Base-by-base conservation (phyloP, 2,797 vertebrate genomes). In the Neosilurus mollespiculum region DNA sequence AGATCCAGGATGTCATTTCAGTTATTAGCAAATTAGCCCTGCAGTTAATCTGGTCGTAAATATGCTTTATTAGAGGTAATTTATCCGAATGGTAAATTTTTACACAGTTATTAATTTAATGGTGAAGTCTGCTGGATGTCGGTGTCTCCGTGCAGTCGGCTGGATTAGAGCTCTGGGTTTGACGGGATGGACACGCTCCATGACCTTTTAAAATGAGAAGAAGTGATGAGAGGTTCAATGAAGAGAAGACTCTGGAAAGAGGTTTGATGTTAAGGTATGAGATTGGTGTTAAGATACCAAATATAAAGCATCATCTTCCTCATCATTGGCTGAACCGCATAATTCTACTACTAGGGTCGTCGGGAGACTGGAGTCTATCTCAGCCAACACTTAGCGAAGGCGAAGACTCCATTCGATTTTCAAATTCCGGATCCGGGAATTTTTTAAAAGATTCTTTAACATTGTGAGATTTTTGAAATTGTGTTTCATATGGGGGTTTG, bases 61-160 rank as follows among this genome's bases (percentile, higher is more conserved):
- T 67, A 75, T 26, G 7, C 34, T 84, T 84, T 84, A 84, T 69
- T 56, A 72, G 34, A 20, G 78, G 12, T 22, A 9, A 37, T 84
- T 75, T 67, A 59, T 84, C 71, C 53, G 37, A 80, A 84, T 75
- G 69, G 69, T 80, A 59, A 84, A 80, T 75, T 84, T 84, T 84
- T 59, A 84, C 78, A 75, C 61, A 73, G 70, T 62, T 22, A 84
- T 84, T 84, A 67, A 84, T 75, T 81, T 81, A 56, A 81, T 34
- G 34, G 62, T 58, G 49, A 66, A 72, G 37, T 49, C 56, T n/a
- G 56, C 73, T 59, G 73, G 77, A 66, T 49, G 61, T 26, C 69
- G 7, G 15, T 1, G 69, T 58, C 51, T 72, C 69, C 0, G 66
- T 37, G 16, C 53, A 26, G 9, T 69, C 16, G 2, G 43, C 5